phyloP scores from a whole-genome alignment of 2,113 vertebrate species.

The Brienomyrus brachyistius region DNA sequence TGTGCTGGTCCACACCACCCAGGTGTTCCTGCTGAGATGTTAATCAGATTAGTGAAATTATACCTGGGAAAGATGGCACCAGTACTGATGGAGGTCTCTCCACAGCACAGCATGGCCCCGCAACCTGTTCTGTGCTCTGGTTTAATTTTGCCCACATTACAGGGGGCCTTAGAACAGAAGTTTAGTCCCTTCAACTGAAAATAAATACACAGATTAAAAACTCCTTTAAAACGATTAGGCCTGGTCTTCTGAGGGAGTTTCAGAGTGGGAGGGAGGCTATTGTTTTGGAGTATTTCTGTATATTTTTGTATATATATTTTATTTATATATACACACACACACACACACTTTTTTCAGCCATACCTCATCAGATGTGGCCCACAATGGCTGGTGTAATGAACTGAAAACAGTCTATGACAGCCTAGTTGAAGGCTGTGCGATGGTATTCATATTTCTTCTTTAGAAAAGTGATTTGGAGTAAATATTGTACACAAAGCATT shows the following conservation, averaged over 20 bases:
- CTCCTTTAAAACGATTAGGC: not conserved
- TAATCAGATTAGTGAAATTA: conserved; percentile 45
- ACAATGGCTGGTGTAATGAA: not conserved
- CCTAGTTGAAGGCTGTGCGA: not conserved
- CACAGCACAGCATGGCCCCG: not conserved
- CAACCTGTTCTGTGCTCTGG: not conserved
- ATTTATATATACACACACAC: too few relatives aligned
- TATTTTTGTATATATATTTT: not conserved
- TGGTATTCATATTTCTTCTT: not conserved
- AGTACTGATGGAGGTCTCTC: not conserved
- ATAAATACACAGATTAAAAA: not conserved
- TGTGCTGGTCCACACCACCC: conserved; percentile 31
- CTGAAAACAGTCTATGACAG: not conserved
- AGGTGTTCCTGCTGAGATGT: conserved; percentile 20
- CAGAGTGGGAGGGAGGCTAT: not conserved
- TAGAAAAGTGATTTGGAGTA: not conserved
- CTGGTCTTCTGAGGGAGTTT: not conserved
- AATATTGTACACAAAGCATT: not conserved
- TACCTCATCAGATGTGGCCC: not conserved
- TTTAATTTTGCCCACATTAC: not conserved
- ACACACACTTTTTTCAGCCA: not conserved
- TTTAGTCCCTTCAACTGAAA: not conserved
- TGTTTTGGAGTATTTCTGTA: not conserved
- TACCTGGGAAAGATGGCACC: conserved; percentile 14
- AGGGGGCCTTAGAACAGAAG: not conserved